A percentile compares a stretch with the other conserved stretches of the same genome.
These are phyloP conservation scores for Taxidea taxus DNA, from an alignment of 2,113 vertebrate genomes.

Conservation along the genomic window DNA sequence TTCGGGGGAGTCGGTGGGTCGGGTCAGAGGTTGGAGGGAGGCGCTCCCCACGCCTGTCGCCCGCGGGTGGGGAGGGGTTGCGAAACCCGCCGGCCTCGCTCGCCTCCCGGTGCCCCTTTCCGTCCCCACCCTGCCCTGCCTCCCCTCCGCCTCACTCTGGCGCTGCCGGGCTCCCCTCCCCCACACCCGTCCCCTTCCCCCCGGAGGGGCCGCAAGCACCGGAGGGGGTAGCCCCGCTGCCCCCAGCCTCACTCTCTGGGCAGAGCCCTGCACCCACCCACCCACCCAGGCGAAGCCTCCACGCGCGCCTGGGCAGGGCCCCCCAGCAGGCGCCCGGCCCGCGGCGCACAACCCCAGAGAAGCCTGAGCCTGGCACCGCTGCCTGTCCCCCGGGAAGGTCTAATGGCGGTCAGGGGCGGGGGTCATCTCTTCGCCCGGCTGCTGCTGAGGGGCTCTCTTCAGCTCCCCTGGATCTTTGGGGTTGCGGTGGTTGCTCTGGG, in stretches of 20 bases:
- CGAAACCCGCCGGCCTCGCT: background rate
- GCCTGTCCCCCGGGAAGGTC: background rate
- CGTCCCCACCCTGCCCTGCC: background rate
- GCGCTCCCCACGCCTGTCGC: background rate
- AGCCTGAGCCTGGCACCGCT: background rate
- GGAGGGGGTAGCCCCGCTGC: background rate
- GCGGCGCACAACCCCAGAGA: background rate
- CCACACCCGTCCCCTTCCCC: background rate
- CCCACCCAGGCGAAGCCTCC: background rate
- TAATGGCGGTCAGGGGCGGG: background rate
- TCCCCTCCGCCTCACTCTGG: background rate
- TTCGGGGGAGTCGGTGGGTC: background rate
- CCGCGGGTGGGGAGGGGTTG: conserved; percentile 13
- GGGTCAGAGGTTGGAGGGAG: background rate
- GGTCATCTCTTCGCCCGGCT: background rate
- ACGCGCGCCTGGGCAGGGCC: background rate
- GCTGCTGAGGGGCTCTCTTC: background rate
- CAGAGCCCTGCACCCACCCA: background rate
- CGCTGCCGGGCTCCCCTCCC: background rate
- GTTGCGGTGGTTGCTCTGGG: background rate
- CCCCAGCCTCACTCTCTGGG: background rate
- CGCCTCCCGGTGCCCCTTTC: background rate
- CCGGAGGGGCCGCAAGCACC: background rate
- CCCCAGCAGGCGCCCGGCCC: background rate
- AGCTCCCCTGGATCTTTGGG: background rate